Percentiles rank a stretch among this genome's conserved stretches.
Conservation (phyloP, 37 sponge, comb jelly and placozoan genomes). For the Haliclona indistincta region DNA sequence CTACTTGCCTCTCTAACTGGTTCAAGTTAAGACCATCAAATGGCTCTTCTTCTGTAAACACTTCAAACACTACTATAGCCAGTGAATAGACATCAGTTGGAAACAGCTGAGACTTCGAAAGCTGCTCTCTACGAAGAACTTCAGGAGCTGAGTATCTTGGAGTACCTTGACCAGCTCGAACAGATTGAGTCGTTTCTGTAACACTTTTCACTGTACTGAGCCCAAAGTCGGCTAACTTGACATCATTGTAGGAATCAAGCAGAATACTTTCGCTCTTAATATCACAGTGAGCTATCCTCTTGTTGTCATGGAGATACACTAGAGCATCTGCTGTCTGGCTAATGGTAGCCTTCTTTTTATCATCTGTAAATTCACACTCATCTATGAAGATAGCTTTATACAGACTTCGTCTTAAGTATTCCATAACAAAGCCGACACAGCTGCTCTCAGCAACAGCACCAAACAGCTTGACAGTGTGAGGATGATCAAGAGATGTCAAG, state of each 20-base stretch:
- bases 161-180: conserved; percentile 12
- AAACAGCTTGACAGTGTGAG: conserved; percentile 40
- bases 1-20: not conserved
- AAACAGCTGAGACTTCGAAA: not conserved
- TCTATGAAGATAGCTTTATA: conserved; percentile 36
- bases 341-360: conserved; percentile 24
- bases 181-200: conserved; percentile 22
- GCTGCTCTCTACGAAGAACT: conserved; percentile 9
- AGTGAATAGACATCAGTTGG: conserved; percentile 10
- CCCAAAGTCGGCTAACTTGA: conserved; percentile 34
- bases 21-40: conserved; percentile 5
- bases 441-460: conserved; percentile 20
- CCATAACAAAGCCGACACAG: conserved; percentile 45
- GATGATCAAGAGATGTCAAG: conserved; percentile 21
- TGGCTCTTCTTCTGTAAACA: conserved; percentile 15
- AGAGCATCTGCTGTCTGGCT: conserved; percentile 33
- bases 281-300: conserved; percentile 48
- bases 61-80: conserved; percentile 9
- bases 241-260: conserved; percentile 27
- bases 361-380: not conserved
- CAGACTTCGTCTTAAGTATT: conserved; percentile 22
- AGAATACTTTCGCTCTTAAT: conserved; percentile 45
- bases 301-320: conserved; percentile 23
- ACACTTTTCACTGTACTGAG: conserved; percentile 17
- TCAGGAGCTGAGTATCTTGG: conserved; percentile 23